Base-by-base conservation (phyloP, 2,888 invertebrate genomes). In the Parochlus steinenii region DNA sequence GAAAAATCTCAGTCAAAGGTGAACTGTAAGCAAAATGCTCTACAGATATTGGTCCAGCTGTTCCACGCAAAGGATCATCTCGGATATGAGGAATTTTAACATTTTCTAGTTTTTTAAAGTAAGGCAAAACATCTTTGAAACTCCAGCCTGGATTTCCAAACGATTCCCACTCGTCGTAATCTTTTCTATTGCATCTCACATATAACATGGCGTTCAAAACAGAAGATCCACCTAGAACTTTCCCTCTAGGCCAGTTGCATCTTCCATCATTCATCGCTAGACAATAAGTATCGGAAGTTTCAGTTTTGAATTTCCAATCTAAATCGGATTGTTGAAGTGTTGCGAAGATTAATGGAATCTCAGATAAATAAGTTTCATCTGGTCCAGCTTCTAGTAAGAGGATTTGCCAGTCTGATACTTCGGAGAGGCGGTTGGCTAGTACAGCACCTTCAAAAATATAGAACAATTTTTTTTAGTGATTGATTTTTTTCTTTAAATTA, bases 191-290 rank as follows among this genome's bases (percentile, higher is more conserved):
- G 0, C 89, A 90, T 35, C 90, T 63, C 0, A 87, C 64, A 48
- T 89, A 89, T 39, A 85, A 63, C 89, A 92, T 89, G 12, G 86
- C 89, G 52, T 90, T 90, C 3, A 89, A 58, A 2, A 78, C 77
- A 47, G 85, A 83, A 10, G 75, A 76, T 0, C 90, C 90, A 15
- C 77, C 77, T 14, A 83, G 60, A 5, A 77, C 74, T 60, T 77
- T 80, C 1, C 78, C 86, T 17, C 86, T 65, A 1, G 81, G 81
- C 80, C 79, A 81, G 43, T 69, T 71, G 46, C 79, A 79, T 33
- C 62, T 58, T 6, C 60, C 62, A 25, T 69, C 65, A 24, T 67
- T 57, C 74, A 78, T 75, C 19, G 68, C 69, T 44, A 73, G 60
- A 47, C 83, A 83, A 44, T 72, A 79, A 6, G 56, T 55, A 16